phyloP scores from a whole-genome alignment of 1,140 invertebrate species.

The Caenorhabditis tropicalis region DNA sequence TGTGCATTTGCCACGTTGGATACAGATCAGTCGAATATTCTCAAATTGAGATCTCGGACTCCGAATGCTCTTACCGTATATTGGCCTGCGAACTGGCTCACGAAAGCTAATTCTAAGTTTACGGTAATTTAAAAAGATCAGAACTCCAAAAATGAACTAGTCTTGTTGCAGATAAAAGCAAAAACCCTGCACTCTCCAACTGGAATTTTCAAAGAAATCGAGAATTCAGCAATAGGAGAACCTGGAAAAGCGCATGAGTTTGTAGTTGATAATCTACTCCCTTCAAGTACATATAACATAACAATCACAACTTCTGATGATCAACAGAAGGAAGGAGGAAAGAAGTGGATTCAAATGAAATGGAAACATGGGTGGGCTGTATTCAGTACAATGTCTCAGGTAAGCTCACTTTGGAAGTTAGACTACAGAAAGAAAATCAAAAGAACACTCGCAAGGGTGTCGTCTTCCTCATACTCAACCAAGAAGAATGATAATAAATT shows the following conservation, averaged over 20 bases:
- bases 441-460: neutral
- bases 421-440: neutral
- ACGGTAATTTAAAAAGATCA: neutral
- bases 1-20: constrained; percentile 34
- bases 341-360: constrained; percentile 30
- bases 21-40: constrained; percentile 24
- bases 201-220: constrained; percentile 46
- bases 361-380: constrained; percentile 32
- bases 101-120: constrained; percentile 36
- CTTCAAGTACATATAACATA: constrained; percentile 46
- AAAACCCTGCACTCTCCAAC: constrained; percentile 40
- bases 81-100: constrained; percentile 45
- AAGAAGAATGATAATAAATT: no score
- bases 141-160: neutral
- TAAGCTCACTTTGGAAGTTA: no score
- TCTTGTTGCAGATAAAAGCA: constrained; percentile 44
- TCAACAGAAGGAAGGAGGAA: neutral
- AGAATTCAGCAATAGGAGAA: constrained; percentile 12
- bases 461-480: no score
- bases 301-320: constrained; percentile 48
- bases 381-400: neutral
- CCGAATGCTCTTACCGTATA: constrained; percentile 18
- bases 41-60: constrained; percentile 23
- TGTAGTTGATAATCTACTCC: constrained; percentile 34
- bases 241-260: constrained; percentile 48